Evolutionary conservation across 2,797 vertebrate genomes (phyloP).

Genomic region (Steatocranus sp.): DNA sequence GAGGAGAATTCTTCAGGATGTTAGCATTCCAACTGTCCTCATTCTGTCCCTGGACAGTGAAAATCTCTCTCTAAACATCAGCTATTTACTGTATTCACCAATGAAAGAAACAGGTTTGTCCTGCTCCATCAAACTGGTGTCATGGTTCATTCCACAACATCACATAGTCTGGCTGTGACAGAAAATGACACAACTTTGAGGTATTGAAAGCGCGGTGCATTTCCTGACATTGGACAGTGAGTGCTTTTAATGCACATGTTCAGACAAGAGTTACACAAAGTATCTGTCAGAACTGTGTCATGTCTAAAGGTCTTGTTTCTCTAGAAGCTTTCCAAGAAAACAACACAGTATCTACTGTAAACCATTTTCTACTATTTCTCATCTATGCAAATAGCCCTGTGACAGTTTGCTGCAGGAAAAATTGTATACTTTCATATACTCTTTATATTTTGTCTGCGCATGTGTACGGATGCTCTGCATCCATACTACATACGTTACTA

Average conservation of each 20-base stretch:
- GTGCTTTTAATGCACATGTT: background rate
- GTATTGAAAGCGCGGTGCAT: background rate
- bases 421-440: background rate
- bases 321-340: background rate
- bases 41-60: constrained; percentile 9
- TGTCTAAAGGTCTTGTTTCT: background rate
- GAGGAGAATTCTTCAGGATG: background rate
- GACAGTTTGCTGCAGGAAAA: background rate
- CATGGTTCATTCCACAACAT: background rate
- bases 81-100: background rate
- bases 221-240: background rate
- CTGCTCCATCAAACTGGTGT: background rate
- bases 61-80: background rate
- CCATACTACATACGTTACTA: background rate
- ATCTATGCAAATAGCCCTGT: background rate
- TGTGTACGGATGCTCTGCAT: background rate
- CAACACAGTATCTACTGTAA: background rate
- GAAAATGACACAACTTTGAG: background rate
- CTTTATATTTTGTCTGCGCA: background rate
- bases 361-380: background rate
- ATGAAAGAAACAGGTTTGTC: background rate
- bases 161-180: background rate
- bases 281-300: background rate
- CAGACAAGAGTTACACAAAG: background rate
- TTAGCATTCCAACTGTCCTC: background rate